Conservation (phyloP, 2,113 vertebrate genomes). For the Ornithorhynchus anatinus region DNA sequence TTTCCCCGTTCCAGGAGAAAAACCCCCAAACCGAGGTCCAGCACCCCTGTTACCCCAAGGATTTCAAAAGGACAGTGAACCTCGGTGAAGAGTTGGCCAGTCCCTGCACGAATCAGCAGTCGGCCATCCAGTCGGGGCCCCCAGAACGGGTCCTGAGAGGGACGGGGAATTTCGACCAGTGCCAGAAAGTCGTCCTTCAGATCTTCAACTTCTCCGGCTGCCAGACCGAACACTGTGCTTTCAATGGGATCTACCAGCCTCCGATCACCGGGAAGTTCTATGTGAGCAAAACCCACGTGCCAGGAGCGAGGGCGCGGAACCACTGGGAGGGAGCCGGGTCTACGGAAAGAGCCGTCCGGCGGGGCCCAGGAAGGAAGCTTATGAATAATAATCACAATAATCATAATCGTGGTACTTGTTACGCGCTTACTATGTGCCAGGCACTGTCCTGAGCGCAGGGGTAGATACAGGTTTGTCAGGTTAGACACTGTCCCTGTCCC, state of each 20-base stretch:
- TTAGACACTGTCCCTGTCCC: too few species aligned
- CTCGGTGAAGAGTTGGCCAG: constrained; percentile 55
- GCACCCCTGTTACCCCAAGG: constrained; percentile 74
- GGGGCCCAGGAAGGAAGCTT: too few species aligned
- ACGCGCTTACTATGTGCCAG: too few species aligned
- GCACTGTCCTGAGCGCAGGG: too few species aligned
- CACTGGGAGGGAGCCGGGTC: too few species aligned
- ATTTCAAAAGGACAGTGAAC: constrained; percentile 37
- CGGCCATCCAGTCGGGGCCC: accelerated
- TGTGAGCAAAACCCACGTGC: too few species aligned
- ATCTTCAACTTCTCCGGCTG: constrained; percentile 70
- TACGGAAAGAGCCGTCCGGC: too few species aligned
- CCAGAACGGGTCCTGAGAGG: constrained; percentile 61
- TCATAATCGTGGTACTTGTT: too few species aligned
- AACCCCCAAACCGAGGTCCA: background rate
- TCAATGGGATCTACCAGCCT: constrained; percentile 71
- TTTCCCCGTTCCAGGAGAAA: background rate
- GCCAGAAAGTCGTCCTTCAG: constrained; percentile 41
- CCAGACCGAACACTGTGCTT: constrained; percentile 52
- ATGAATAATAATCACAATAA: too few species aligned
- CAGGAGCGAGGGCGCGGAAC: too few species aligned
- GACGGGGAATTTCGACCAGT: constrained; percentile 44
- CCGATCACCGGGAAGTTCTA: constrained; percentile 63
- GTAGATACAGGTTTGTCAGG: too few species aligned
- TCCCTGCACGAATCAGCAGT: constrained; percentile 47